A percentile compares a stretch with the other conserved stretches of the same genome.
phyloP scores from a whole-genome alignment of 2,797 vertebrate species.

The Borostomias antarcticus region DNA sequence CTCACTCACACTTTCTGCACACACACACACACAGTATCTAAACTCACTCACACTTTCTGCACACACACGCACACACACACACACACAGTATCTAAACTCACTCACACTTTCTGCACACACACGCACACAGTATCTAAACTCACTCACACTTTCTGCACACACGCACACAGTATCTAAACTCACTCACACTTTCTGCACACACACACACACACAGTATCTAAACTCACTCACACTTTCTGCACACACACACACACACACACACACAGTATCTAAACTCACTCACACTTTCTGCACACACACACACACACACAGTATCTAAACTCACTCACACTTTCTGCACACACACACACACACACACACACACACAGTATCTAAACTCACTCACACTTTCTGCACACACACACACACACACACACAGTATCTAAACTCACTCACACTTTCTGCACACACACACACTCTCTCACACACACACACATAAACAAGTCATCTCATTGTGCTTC shows the following conservation, averaged over 20 bases:
- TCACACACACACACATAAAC: not conserved
- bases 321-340: not conserved
- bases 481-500: not conserved
- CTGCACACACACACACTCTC: too few relatives aligned
- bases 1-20: not conserved
- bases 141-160: not conserved
- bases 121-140: not conserved
- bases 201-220: too few relatives aligned
- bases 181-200: too few relatives aligned
- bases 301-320: not conserved
- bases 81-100: not conserved
- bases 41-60: too few relatives aligned
- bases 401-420: not conserved
- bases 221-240: too few relatives aligned
- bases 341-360: not conserved
- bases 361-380: not conserved
- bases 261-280: not conserved
- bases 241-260: not conserved
- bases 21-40: not conserved
- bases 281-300: conserved; percentile 1
- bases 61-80: not conserved
- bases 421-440: too few relatives aligned
- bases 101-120: not conserved
- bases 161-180: not conserved
- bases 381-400: not conserved